Evolutionary conservation across 2,113 vertebrate species (phyloP).

Genomic region (Candoia aspera): DNA sequence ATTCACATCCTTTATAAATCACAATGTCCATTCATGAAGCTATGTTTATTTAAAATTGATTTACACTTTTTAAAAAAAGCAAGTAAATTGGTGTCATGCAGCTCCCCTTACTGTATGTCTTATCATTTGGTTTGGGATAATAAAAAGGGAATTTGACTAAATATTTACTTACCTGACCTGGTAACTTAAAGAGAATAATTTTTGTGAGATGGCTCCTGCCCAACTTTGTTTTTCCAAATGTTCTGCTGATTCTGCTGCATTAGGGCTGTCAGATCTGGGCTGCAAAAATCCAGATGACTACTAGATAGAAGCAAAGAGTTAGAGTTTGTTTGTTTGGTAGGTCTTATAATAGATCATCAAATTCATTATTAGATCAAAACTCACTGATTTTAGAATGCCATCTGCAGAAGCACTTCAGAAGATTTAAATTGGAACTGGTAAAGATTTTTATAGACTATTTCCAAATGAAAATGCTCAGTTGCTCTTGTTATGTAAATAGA

Average conservation of each 20-base stretch:
- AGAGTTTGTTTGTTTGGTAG: background rate
- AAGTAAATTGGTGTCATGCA: background rate
- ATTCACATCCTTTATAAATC: conserved; percentile 33
- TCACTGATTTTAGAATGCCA: background rate
- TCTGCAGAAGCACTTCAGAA: background rate
- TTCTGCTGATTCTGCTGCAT: background rate
- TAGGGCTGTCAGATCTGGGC: background rate
- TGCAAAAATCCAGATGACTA: background rate
- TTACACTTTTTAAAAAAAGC: background rate
- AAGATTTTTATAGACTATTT: conserved; percentile 20
- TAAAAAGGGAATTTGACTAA: background rate
- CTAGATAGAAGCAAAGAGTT: background rate
- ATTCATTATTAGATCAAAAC: conserved; percentile 8
- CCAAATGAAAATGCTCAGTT: conserved; percentile 30
- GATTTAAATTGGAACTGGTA: background rate
- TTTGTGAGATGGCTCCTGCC: background rate
- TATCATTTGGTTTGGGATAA: background rate
- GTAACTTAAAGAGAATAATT: background rate
- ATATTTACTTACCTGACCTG: background rate
- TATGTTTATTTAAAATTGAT: background rate
- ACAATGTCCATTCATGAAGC: background rate
- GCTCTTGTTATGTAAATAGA: conserved; percentile 43
- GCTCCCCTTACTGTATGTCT: background rate
- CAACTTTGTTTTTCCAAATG: background rate
- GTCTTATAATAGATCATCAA: background rate